Evolutionary conservation across 2,113 vertebrate genomes (phyloP), one percentile per base, ranked within the genome.

Genomic region (Lycaon pictus): DNA sequence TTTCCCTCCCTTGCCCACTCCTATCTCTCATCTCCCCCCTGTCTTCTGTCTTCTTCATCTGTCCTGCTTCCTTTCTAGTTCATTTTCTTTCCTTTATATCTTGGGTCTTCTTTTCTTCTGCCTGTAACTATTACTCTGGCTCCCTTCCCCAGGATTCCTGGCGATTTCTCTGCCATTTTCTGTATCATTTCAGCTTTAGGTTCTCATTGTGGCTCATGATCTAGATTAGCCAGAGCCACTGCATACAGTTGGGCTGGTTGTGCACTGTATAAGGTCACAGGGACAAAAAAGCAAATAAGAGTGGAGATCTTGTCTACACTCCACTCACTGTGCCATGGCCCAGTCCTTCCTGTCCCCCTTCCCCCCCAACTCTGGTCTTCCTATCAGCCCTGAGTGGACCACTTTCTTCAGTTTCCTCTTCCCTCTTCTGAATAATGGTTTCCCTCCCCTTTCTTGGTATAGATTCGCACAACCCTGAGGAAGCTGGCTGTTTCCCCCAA

Each of bases 401-500:
- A 9, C 0, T 62, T 11, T 63, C 48, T 60, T 88, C 25, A 62
- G 29, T 88, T 88, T 51, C 72, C 60, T 53, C 43, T 93, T 87
- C 48, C 87, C 81, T 60, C 62, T 76, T 63, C 95, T 51, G 79
- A 60, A 65, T 97, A 62, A 91, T 29, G 15, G 22, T 71, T 35
- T 62, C 63, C 58, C 82, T 86, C 85, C 92, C 7, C 55, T 69
- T 92, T 80, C 37, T 96, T 65, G 25, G 23, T 97, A 58, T 97
- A 99, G 99, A 98, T 98, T 25, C 99, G 99, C 90, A 99, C 98
- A 17, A 99, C 99, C 0, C 98, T 99, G 88, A 98, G 98, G 98
- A 99, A 99, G 97, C 97, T 99, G 98, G 99, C 99, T 0, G 98
- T 99, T 55, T 98, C 99, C 32, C 99, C 99, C 62, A 99, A 98